Base-by-base conservation (phyloP, 2,888 invertebrate species). In the Philonicus albiceps region DNA sequence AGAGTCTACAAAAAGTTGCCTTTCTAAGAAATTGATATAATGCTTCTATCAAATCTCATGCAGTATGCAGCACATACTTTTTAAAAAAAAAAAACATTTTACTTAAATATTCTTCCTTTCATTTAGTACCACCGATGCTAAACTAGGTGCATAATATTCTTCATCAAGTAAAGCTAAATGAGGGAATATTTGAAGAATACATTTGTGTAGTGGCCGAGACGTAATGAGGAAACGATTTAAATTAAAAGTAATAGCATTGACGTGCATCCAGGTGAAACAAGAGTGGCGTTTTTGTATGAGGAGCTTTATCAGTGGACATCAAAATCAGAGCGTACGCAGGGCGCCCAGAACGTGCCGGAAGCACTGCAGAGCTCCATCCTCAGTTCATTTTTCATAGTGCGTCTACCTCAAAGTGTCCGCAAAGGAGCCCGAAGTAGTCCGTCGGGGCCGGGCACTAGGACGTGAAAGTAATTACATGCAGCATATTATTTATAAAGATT, bases 401-500 rank as follows among this genome's bases (percentile, higher is more conserved):
- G 27, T 22, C 22, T 22, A 64, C 27, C 64, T 64, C 64, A 64
- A 27, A 64, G 64, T 22, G 22, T 64, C 27, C 64, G 27, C 64
- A 64, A 11, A 64, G 64, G 22, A 64, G 27, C 64, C 64, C 11
- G 64, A 19, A 2, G 64, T 6, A 6, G 64, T 64, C 64, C 27
- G 64, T 11, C 8, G 64, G 64, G 3, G 7, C 64, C 64, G 64
- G 19, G 22, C 64, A 64, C 64, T 22, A 22, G 64, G 27, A 64
- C 64, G 19, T 64, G 27, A 64, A 64, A 64, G 64, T 64, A 64
- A 64, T 64, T 64, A 64, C 64, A 64, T 64, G 64, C 64, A 64
- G 64, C 64, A 64, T 64, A 64, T 64, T 64, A 64, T 64, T 81
- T 81, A 81, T 53, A 81, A 81, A 53, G 64, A 81, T 81, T 81